These are phyloP conservation scores for Phasianus colchicus DNA, from an alignment of 2,113 vertebrate species.

Conservation along the genomic window DNA sequence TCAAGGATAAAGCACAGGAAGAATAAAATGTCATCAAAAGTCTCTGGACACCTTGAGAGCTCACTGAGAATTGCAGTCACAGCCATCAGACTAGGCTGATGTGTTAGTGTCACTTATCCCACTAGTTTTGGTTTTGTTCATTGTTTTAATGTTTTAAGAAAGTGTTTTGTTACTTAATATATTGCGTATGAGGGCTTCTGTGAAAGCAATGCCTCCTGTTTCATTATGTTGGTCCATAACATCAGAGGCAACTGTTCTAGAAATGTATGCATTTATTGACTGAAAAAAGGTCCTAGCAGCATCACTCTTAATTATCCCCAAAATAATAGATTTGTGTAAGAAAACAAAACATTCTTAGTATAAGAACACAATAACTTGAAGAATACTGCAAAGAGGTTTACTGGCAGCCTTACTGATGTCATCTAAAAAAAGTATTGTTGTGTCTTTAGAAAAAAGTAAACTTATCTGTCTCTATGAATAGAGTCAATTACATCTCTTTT, in stretches of 20 bases:
- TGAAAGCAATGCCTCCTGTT: too few species aligned
- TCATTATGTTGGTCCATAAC: too few species aligned
- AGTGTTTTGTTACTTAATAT: too few species aligned
- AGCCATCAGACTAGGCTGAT: too few species aligned
- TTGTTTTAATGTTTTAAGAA: too few species aligned
- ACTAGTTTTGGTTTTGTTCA: too few species aligned
- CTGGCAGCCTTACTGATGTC: background rate
- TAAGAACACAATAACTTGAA: background rate
- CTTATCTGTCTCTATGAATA: background rate
- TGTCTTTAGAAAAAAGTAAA: background rate
- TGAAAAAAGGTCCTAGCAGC: background rate
- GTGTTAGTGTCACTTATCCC: too few species aligned
- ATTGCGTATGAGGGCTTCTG: too few species aligned
- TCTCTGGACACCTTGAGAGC: too few species aligned
- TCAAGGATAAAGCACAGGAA: too few species aligned
- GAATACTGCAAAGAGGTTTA: background rate
- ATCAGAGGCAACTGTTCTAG: background rate
- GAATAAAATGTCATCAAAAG: too few species aligned
- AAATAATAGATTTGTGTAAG: background rate
- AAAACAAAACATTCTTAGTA: background rate
- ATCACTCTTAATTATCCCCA: background rate
- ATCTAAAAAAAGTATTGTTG: background rate
- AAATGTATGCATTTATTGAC: background rate
- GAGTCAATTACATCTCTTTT: background rate
- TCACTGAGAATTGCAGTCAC: too few species aligned